Percentiles rank a stretch among this genome's conserved stretches.
Evolutionary conservation across 2,888 invertebrate genomes (phyloP).

Genomic region (Halictus ligatus): DNA sequence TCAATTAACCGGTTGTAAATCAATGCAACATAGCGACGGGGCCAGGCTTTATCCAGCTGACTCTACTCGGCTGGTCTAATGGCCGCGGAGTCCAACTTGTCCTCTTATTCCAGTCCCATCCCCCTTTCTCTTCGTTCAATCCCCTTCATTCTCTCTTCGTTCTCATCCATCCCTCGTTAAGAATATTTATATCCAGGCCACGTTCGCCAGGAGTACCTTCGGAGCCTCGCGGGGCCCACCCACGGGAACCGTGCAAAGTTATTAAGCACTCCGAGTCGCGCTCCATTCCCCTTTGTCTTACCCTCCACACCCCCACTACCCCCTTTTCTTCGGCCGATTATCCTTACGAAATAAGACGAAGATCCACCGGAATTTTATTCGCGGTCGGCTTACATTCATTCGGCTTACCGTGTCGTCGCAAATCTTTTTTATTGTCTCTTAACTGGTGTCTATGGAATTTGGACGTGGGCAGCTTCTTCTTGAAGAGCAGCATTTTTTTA

Average conservation of each 20-base stretch:
- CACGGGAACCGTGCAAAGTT: constrained; percentile 48
- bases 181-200: constrained; percentile 82
- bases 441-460: background rate
- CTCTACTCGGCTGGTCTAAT: constrained; percentile 53
- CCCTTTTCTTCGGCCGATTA: constrained; percentile 34
- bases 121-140: constrained; percentile 43
- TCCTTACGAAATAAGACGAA: constrained; percentile 18
- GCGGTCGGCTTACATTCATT: background rate
- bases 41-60: constrained; percentile 69
- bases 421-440: background rate
- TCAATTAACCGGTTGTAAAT: constrained; percentile 82
- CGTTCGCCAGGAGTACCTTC: constrained; percentile 75
- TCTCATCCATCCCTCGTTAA: constrained; percentile 69
- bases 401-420: background rate
- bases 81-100: constrained; percentile 51
- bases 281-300: constrained; percentile 13
- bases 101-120: constrained; percentile 60
- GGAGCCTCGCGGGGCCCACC: constrained; percentile 60
- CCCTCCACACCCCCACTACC: background rate
- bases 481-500: too few relatives aligned
- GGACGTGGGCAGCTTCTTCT: background rate
- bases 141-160: constrained; percentile 27
- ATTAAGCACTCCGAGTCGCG: constrained; percentile 53
- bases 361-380: constrained; percentile 27
- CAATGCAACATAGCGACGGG: constrained; percentile 69